Percentiles rank a stretch among this genome's conserved stretches.
These are phyloP conservation scores for Drosophila gunungcola DNA, from an alignment of 1,140 invertebrate genomes.

Conservation along the genomic window DNA sequence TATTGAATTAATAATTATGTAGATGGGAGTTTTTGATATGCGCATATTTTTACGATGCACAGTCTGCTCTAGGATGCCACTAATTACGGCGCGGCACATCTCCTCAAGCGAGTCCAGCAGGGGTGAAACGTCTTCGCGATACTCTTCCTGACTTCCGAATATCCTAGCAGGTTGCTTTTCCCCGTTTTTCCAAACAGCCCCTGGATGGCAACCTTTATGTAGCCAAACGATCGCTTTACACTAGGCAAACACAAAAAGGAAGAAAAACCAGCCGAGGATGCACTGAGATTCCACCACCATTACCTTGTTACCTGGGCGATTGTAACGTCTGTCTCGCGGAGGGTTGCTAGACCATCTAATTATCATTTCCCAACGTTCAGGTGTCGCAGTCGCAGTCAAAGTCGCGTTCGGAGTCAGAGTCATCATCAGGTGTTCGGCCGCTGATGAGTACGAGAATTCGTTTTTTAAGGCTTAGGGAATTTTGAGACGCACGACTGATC, in stretches of 20 bases:
- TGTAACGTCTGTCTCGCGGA: constrained; percentile 33
- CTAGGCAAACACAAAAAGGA: constrained; percentile 41
- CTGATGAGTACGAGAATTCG: constrained; percentile 12
- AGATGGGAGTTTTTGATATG: constrained; percentile 53
- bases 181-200: constrained; percentile 33
- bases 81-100: constrained; percentile 62
- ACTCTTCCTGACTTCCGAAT: not conserved
- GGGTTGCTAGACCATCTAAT: constrained; percentile 79
- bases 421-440: constrained; percentile 66
- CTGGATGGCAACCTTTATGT: constrained; percentile 65
- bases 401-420: constrained; percentile 37
- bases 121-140: constrained; percentile 14
- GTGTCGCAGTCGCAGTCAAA: constrained; percentile 58
- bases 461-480: constrained; percentile 59
- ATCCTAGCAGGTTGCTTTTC: constrained; percentile 33
- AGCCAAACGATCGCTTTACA: constrained; percentile 80
- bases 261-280: constrained; percentile 3
- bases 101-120: constrained; percentile 59
- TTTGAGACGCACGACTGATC: constrained; percentile 65
- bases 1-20: constrained; percentile 78
- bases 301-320: constrained; percentile 14
- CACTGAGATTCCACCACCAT: constrained; percentile 75
- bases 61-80: constrained; percentile 19
- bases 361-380: constrained; percentile 71
- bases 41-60: constrained; percentile 52